Evolutionary conservation across 2,888 invertebrate genomes (phyloP), one percentile per base, ranked within the genome.

Genomic region (Cosmorhoe ocellata): DNA sequence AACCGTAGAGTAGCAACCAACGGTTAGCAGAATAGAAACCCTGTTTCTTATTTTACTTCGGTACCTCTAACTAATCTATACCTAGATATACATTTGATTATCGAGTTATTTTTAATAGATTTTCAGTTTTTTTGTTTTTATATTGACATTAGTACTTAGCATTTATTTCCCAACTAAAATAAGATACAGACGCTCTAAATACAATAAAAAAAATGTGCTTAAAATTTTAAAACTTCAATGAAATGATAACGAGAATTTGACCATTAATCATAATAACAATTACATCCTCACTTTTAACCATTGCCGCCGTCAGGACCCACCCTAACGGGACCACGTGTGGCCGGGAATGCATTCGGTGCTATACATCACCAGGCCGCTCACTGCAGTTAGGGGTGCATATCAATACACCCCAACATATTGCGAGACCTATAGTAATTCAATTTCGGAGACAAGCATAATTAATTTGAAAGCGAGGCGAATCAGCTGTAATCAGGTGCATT

Each of bases 311-410:
- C 55, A 51, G 37, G 53, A 53, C 50, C 32, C 50, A 60, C 52
- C 61, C 59, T 49, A 34, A 43, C 42, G 11, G 46, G 59, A 76
- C 71, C 87, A 87, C 87, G 87, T 87, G 86, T 80, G 76, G 77
- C 70, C 13, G 54, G 83, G 83, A 83, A 81, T 84, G 83, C 69
- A 67, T 55, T 61, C 68, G 59, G 61, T 10, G 5, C 41, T 30
- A 13, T 31, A 34, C 41, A 66, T 56, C 60, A 49, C 54, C 60
- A 57, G 63, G 64, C 59, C 46, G 59, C 57, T 57, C 40, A 39
- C 49, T 10, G 34, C 32, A 55, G 18, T 18, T 59, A 56, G 54
- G 74, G 76, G 74, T 74, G 72, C 62, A 81, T 74, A 70, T 74
- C 71, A 76, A 76, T 71, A 57, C 49, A 56, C 58, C 55, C 58